Percentiles rank a stretch among this genome's conserved stretches.
Conservation (phyloP, 2,888 invertebrate species). For the Cataglyphis albicans region DNA sequence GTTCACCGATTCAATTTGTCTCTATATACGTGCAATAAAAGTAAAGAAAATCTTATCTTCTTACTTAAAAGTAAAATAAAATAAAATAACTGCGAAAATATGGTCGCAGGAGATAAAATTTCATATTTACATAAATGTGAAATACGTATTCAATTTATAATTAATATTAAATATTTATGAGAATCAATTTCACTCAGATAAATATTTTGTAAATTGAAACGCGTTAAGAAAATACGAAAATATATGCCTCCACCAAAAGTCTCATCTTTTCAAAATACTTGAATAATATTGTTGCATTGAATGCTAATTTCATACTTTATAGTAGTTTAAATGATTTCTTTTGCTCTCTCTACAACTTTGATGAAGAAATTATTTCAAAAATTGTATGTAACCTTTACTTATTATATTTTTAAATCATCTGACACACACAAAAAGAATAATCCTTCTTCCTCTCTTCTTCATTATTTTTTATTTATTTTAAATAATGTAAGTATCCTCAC, state of each 20-base stretch:
- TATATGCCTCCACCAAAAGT: neutral
- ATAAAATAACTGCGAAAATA: neutral
- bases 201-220: neutral
- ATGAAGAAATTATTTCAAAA: neutral
- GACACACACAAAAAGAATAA: too few species aligned
- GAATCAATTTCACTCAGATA: neutral
- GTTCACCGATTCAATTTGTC: slow-evolving; percentile 4
- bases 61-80: neutral
- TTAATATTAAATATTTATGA: neutral
- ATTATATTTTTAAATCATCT: too few species aligned
- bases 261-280: neutral
- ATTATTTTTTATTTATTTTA: neutral
- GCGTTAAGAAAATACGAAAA: neutral
- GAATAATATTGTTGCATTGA: neutral
- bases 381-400: neutral
- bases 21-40: slow-evolving; percentile 2
- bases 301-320: neutral
- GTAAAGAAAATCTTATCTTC: neutral
- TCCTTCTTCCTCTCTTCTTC: too few species aligned
- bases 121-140: neutral
- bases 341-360: neutral
- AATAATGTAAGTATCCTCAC: neutral
- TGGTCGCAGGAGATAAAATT: neutral
- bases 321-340: neutral
- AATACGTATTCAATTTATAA: neutral